Percentiles rank a stretch among this genome's conserved stretches.
Evolutionary conservation across 2,888 invertebrate genomes (phyloP).

Genomic region (Caenorhabditis sp.): DNA sequence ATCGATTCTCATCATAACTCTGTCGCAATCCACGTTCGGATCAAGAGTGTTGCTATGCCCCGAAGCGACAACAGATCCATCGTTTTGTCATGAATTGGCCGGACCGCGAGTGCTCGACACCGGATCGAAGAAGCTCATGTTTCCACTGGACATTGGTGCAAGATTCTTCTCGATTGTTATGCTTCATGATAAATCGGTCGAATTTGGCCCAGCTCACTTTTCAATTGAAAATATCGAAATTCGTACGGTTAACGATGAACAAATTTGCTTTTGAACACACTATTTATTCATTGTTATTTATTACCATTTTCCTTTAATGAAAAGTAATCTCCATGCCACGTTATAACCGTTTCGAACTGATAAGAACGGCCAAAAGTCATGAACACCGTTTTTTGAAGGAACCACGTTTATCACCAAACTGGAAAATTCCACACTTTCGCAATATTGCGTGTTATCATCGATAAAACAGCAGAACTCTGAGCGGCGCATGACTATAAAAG

Average conservation of each 20-base stretch:
- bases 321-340: no score
- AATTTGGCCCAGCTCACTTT: constrained; percentile 54
- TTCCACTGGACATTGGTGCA: constrained; percentile 48
- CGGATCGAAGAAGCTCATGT: constrained; percentile 28
- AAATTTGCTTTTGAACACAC: constrained; percentile 26
- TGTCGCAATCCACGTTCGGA: constrained; percentile 52
- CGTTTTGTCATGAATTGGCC: constrained; percentile 48
- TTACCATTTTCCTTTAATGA: not conserved
- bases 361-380: no score
- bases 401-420: no score
- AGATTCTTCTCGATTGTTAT: constrained; percentile 61
- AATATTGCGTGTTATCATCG: no score
- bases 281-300: not conserved
- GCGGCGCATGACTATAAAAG: no score
- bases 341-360: no score
- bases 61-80: constrained; percentile 44
- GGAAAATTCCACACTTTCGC: no score
- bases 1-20: constrained; percentile 34
- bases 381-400: no score
- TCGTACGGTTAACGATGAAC: constrained; percentile 39
- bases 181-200: constrained; percentile 61
- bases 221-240: constrained; percentile 44
- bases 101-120: constrained; percentile 42
- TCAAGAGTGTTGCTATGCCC: constrained; percentile 53
- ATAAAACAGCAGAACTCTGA: no score